Conservation (phyloP, 2,113 vertebrate genomes). For the Rhipidura dahli region DNA sequence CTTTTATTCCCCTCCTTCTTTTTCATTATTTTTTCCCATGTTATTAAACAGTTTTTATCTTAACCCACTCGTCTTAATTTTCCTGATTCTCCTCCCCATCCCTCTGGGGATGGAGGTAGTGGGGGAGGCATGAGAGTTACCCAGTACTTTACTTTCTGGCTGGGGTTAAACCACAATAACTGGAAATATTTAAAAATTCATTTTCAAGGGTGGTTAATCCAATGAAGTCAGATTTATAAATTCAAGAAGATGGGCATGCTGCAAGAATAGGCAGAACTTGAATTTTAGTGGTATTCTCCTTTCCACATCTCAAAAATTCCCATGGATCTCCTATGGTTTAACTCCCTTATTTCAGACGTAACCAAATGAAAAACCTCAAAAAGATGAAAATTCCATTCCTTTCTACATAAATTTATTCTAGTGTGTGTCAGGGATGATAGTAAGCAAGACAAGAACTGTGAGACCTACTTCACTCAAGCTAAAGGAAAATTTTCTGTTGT, state of each 20-base stretch:
- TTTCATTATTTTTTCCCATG: neutral
- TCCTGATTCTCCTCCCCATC: neutral
- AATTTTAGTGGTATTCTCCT: neutral
- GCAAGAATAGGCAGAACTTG: neutral
- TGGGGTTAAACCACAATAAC: neutral
- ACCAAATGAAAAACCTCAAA: neutral
- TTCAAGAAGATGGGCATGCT: neutral
- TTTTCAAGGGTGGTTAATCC: neutral
- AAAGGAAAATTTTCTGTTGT: neutral
- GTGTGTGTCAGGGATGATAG: neutral
- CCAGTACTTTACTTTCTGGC: neutral
- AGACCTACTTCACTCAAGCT: neutral
- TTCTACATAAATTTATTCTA: neutral
- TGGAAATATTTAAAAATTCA: neutral
- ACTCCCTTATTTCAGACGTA: neutral
- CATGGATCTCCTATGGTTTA: neutral
- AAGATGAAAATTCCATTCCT: neutral
- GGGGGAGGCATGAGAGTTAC: neutral
- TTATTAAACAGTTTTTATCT: neutral
- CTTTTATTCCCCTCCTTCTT: neutral
- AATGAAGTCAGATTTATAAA: neutral
- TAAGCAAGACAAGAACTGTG: neutral
- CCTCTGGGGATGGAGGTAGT: neutral
- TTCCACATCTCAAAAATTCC: neutral
- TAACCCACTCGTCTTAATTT: neutral